Evolutionary conservation across 2,888 invertebrate species (phyloP), one percentile per base, ranked within the genome.

Genomic region (Hirtodrosophila confusa): DNA sequence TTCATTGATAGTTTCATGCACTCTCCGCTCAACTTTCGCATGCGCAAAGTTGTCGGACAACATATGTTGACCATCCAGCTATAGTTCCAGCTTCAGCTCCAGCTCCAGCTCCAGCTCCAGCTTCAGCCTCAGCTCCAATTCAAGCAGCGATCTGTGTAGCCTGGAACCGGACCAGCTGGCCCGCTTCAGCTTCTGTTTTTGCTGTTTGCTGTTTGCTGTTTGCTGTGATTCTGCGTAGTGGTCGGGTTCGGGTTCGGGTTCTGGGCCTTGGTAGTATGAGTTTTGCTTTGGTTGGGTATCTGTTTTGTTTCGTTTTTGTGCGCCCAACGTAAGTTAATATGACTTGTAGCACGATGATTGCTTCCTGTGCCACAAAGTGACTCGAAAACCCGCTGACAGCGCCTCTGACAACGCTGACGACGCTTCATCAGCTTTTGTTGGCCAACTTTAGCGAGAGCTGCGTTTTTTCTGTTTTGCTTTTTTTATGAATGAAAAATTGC

Each of bases 301-400:
- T 56, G 48, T 54, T 49, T 41, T 31, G 54, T 40, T 53, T 69
- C 72, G 60, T 71, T 79, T 60, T 70, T 78, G 66, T 78, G 78
- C 68, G 63, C 62, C 61, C 55, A 80, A 62, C 74, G 85, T 80
- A 85, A 85, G 88, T 88, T 85, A 88, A 85, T 85, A 85, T 85
- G 88, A 88, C 80, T 84, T 83, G 85, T 88, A 78, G 83, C 86
- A 84, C 87, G 85, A 86, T 86, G 85, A 86, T 86, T 88, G 88
- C 87, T 86, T 86, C 85, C 85, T 88, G 85, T 86, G 87, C 60
- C 57, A 51, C 62, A 41, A 69, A 67, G 51, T 40, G 69, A 58
- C 48, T 70, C 43, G 54, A 69, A 65, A 65, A 43, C 63, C 53
- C 60, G 82, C 87, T 80, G 86, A 84, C 85, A 83, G 79, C 44